These are phyloP conservation scores for Tadarida brasiliensis DNA, from an alignment of 2,797 vertebrate genomes.

Conservation along the genomic window DNA sequence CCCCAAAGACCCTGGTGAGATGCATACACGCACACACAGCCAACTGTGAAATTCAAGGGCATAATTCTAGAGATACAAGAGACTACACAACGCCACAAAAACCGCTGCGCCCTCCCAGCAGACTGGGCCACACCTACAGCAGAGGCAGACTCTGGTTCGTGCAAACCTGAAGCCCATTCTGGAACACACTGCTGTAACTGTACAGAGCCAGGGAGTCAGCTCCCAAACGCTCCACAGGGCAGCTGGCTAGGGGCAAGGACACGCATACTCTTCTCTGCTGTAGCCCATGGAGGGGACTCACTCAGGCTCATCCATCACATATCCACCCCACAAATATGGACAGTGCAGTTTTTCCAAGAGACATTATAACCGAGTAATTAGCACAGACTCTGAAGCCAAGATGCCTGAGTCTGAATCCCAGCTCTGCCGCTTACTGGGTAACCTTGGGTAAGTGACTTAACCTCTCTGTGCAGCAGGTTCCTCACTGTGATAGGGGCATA, in stretches of 20 bases:
- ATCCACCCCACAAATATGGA: not conserved
- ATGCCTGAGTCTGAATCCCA: not conserved
- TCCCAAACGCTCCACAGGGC: not conserved
- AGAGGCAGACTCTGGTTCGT: not conserved
- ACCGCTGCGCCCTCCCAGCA: not conserved
- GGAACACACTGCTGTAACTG: not conserved
- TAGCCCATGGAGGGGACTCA: not conserved
- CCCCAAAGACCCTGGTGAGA: not conserved
- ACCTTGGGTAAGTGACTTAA: not conserved
- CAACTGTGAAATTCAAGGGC: constrained; percentile 33
- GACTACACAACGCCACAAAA: not conserved
- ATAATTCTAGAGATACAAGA: not conserved
- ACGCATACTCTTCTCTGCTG: not conserved
- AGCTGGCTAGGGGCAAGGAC: not conserved
- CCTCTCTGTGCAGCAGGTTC: not conserved
- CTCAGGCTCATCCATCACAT: not conserved
- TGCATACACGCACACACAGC: not conserved
- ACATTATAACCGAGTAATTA: not conserved
- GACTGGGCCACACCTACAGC: not conserved
- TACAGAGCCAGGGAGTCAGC: not conserved
- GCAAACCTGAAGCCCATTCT: not conserved
- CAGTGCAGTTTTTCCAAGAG: not conserved
- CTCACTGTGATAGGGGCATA: not conserved
- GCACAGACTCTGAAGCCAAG: constrained; percentile 30
- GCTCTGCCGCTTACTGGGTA: not conserved